Base-by-base conservation (phyloP, 2,888 invertebrate genomes). In the Tanaodytes sp. region DNA sequence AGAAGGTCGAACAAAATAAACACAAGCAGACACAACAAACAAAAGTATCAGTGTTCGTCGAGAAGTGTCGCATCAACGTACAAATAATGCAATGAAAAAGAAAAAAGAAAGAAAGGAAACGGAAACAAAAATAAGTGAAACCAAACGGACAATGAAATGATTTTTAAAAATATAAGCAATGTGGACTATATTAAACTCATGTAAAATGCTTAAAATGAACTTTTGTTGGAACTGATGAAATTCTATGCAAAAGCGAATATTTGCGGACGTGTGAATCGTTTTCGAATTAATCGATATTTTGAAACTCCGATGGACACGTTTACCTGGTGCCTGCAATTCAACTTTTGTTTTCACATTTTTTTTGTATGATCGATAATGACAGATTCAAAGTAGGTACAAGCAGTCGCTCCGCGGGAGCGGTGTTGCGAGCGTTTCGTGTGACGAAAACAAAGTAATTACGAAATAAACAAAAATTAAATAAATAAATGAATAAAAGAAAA, bases 191-290 rank as follows among this genome's bases (percentile, higher is more conserved):
- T 77, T 15, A 46, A 79, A 81, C 75, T 76, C 77, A 79, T 79
- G 77, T 80, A 80, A 81, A 82, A 82, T 78, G 82, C 82, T 82
- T 81, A 39, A 75, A 74, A 75, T 64, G 74, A 76, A 84, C 80
- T 82, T 83, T 83, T 80, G 83, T 84, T 84, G 77, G 81, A 76
- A 80, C 79, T 81, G 77, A 76, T 77, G 65, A 80, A 82, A 82
- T 81, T 83, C 79, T 82, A 82, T 81, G 77, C 79, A 77, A 80
- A 77, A 80, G 77, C 80, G 77, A n/a, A 43, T 42, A 43, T 43
- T 78, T 78, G 66, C 78, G 77, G 76, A 77, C 80, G 78, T 80
- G 80, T 81, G 82, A 15, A 42, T 81, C 78, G 79, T 79, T 80
- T 69, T 79, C 63, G 76, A 77, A 80, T 81, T 74, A 73, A 80